Evolutionary conservation across 2,888 invertebrate genomes (phyloP).

Genomic region (Drosophila anceps): DNA sequence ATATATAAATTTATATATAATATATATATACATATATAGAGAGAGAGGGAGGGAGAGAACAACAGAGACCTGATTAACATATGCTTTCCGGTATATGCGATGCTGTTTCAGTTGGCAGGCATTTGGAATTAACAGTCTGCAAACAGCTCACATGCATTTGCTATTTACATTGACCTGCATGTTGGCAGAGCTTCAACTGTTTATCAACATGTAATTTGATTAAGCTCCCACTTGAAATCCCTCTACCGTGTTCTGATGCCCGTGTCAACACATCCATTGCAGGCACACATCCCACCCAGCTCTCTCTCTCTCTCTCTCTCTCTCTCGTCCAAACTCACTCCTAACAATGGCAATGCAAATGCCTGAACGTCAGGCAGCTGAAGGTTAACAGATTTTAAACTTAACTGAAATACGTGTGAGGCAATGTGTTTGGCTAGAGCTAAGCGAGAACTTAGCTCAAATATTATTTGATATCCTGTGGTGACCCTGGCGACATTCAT

Average conservation of each 20-base stretch:
- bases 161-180: constrained; percentile 64
- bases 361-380: constrained; percentile 55
- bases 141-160: constrained; percentile 56
- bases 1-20: too few species aligned
- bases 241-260: not conserved
- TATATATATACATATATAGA: not conserved
- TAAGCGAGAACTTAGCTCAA: constrained; percentile 61
- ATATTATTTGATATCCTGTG: constrained; percentile 81
- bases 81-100: constrained; percentile 29
- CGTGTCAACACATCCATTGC: constrained; percentile 35
- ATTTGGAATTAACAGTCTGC: constrained; percentile 32
- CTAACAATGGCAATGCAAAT: constrained; percentile 41
- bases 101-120: constrained; percentile 26
- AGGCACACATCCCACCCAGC: not conserved
- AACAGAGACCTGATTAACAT: constrained; percentile 56
- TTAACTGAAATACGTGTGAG: constrained; percentile 42
- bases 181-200: constrained; percentile 49
- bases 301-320: not conserved
- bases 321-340: not conserved
- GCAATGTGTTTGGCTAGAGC: constrained; percentile 4
- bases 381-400: constrained; percentile 49
- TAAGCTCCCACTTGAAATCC: constrained; percentile 27
- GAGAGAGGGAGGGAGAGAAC: too few species aligned
- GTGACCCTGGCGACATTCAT: constrained; percentile 65
- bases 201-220: constrained; percentile 66